Evolutionary conservation across 2,888 invertebrate genomes (phyloP).

Genomic region (Agrilus mali): DNA sequence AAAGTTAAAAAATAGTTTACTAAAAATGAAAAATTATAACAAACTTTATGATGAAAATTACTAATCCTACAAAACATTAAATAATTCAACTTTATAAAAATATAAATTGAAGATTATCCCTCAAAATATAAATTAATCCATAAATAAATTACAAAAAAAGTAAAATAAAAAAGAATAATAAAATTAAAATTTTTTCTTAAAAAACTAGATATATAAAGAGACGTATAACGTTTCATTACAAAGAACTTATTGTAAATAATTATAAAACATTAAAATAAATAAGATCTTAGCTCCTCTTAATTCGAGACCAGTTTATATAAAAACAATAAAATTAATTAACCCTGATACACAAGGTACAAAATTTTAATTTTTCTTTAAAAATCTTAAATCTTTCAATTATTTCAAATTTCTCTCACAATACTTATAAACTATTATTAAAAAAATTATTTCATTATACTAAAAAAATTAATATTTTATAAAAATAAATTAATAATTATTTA

Average conservation of each 20-base stretch:
- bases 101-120: conserved; percentile 49
- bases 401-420: conserved; percentile 45
- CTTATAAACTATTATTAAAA: conserved; percentile 41
- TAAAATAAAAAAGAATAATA: conserved; percentile 24
- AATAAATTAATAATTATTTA: conserved; percentile 22
- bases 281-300: conserved; percentile 48
- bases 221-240: conserved; percentile 53
- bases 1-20: conserved; percentile 34
- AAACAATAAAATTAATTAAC: conserved; percentile 43
- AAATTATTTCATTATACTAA: conserved; percentile 41
- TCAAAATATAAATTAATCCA: conserved; percentile 37
- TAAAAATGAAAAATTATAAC: conserved; percentile 36
- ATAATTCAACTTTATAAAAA: conserved; percentile 35
- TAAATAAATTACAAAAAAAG: conserved; percentile 25
- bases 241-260: conserved; percentile 49
- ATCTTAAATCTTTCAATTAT: conserved; percentile 27
- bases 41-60: conserved; percentile 41
- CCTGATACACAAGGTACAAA: conserved; percentile 64
- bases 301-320: conserved; percentile 41
- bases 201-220: conserved; percentile 56
- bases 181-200: conserved; percentile 48
- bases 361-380: conserved; percentile 43
- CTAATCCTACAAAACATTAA: conserved; percentile 41
- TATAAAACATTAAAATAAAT: conserved; percentile 44
- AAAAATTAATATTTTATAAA: conserved; percentile 33